phyloP scores from a whole-genome alignment of 2,113 vertebrate species.

The Ailuropoda melanoleuca region DNA sequence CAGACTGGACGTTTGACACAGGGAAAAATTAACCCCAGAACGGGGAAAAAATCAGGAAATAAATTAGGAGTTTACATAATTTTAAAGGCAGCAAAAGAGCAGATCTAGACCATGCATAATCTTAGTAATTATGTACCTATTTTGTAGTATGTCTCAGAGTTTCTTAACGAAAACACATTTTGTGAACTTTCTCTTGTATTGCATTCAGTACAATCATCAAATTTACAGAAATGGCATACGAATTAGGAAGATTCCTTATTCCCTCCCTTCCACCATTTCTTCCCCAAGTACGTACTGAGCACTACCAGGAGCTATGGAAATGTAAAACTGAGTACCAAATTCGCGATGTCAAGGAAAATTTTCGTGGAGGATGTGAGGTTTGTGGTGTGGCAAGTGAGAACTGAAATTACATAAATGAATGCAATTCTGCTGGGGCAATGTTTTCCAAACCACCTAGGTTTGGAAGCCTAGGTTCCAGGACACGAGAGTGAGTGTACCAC shows the following conservation, averaged over 20 bases:
- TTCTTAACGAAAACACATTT: slow-evolving; percentile 41
- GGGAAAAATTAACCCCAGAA: background rate
- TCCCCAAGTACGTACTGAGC: background rate
- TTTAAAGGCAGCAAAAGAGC: background rate
- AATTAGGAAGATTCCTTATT: background rate
- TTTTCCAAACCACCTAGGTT: background rate
- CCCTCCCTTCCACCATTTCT: background rate
- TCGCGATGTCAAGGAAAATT: background rate
- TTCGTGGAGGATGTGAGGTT: background rate
- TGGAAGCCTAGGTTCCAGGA: background rate
- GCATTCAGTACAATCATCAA: background rate
- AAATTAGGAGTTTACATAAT: slow-evolving; percentile 18
- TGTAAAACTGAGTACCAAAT: background rate
- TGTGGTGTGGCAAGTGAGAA: background rate
- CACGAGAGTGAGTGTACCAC: background rate
- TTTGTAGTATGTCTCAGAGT: slow-evolving; percentile 6
- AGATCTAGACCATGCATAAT: background rate
- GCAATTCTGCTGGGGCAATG: background rate
- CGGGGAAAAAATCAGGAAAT: background rate
- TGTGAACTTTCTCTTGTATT: background rate
- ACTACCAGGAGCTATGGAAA: background rate
- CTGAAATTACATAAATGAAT: background rate
- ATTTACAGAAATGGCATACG: background rate
- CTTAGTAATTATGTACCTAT: background rate
- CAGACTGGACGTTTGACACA: background rate